A percentile compares a stretch with the other conserved stretches of the same genome.
phyloP scores from a whole-genome alignment of 2,113 vertebrate genomes.

The Hyaena hyaena region DNA sequence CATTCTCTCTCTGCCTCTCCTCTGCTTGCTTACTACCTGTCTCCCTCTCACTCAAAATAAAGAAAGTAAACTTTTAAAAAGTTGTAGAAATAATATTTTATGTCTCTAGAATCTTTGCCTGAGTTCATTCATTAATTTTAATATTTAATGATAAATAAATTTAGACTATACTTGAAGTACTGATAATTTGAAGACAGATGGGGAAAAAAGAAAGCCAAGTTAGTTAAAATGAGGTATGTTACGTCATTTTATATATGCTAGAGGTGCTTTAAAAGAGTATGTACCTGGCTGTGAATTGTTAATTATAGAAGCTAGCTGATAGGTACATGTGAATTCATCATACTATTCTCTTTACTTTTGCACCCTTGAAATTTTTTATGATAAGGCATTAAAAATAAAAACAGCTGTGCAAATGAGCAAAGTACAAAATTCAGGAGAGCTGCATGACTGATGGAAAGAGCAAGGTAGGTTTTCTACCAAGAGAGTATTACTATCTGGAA shows the following conservation, averaged over 20 bases:
- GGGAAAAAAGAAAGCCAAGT: slow-evolving; percentile 14
- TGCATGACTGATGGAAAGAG: not conserved
- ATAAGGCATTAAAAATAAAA: slow-evolving; percentile 51
- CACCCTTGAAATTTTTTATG: slow-evolving; percentile 21
- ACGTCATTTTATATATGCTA: not conserved
- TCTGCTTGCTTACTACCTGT: no score
- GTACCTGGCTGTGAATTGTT: not conserved
- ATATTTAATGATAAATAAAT: slow-evolving; percentile 34
- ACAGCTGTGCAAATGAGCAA: not conserved
- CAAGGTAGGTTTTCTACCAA: slow-evolving; percentile 1
- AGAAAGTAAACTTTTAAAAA: not conserved
- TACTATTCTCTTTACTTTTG: not conserved
- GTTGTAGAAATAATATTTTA: slow-evolving; percentile 23
- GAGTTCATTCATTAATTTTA: slow-evolving; percentile 44
- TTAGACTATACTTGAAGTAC: slow-evolving; percentile 5
- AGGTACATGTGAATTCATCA: slow-evolving; percentile 1
- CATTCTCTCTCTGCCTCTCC: no score
- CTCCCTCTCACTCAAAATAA: no score
- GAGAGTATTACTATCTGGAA: not conserved
- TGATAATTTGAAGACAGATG: slow-evolving; percentile 34
- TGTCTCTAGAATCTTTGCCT: not conserved
- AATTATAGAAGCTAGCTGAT: not conserved
- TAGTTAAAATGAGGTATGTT: slow-evolving; percentile 31
- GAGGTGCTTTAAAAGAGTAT: slow-evolving; percentile 40
- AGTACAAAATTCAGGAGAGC: not conserved